Percentiles rank a stretch among this genome's conserved stretches.
Evolutionary conservation across 2,113 vertebrate genomes (phyloP).

Genomic region (Seriola quinqueradiata): DNA sequence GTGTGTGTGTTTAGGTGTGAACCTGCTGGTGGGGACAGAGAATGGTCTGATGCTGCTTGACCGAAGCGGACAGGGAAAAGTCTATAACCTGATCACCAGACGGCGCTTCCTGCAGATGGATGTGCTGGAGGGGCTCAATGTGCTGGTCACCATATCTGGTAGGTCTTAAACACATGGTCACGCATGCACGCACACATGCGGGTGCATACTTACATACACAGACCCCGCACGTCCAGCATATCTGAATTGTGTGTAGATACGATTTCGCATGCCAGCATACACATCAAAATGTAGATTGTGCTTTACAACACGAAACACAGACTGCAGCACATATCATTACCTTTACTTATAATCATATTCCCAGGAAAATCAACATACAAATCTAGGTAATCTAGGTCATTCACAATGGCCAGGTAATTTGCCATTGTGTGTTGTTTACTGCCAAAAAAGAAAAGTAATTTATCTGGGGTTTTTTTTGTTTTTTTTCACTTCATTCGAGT

Average conservation of each 20-base stretch:
- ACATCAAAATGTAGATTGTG: too few species aligned
- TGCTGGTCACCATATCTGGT: conserved; percentile 99
- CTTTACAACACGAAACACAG: too few species aligned
- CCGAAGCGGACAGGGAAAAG: conserved; percentile 97
- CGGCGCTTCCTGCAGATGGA: conserved; percentile 98
- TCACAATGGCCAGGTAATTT: not conserved
- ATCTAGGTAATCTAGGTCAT: not conserved
- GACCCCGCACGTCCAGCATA: too few species aligned
- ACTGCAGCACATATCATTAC: not conserved
- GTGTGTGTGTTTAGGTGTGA: conserved; percentile 87
- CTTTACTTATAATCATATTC: not conserved
- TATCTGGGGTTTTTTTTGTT: not conserved
- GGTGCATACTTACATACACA: not conserved
- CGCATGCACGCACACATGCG: not conserved
- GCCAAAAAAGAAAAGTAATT: not conserved
- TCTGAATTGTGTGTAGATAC: not conserved
- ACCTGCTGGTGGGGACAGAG: conserved; percentile 96
- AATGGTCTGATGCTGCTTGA: conserved; percentile 97
- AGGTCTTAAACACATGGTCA: not conserved
- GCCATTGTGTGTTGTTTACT: not conserved
- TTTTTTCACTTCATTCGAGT: not conserved
- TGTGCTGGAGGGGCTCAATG: conserved; percentile 96
- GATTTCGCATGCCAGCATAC: not conserved
- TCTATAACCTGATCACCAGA: conserved; percentile 97
- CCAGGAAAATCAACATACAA: not conserved